Evolutionary conservation across 30 jellyfish, hydroid and myxozoan species (phyloP).

Genomic region (Aurelia sp.): DNA sequence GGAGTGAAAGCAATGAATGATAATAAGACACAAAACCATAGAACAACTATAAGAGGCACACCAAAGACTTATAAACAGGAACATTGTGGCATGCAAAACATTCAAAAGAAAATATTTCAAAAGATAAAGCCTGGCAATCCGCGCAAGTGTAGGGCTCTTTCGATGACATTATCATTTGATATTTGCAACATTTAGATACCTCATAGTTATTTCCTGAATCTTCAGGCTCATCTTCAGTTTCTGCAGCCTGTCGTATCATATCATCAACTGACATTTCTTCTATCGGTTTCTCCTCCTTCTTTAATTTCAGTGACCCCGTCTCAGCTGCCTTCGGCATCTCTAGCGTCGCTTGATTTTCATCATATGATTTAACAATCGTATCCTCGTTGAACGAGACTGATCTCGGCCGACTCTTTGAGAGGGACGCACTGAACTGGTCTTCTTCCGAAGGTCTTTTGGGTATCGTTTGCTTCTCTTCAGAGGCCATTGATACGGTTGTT

Average conservation of each 20-base stretch:
- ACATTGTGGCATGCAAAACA: too few species aligned
- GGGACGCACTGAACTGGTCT: too few species aligned
- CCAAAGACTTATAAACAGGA: too few species aligned
- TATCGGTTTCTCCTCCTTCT: conserved; percentile 1
- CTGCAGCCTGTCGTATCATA: conserved; percentile 22
- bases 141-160: too few species aligned
- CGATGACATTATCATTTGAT: too few species aligned
- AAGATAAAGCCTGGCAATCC: too few species aligned
- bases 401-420: neutral
- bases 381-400: conserved; percentile 69
- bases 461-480: neutral
- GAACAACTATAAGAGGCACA: too few species aligned
- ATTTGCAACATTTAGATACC: neutral
- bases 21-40: too few species aligned
- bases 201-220: conserved; percentile 60
- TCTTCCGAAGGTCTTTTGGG: neutral
- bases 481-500: neutral
- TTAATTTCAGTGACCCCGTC: neutral
- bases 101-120: too few species aligned
- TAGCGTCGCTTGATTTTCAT: conserved; percentile 6
- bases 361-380: conserved; percentile 11
- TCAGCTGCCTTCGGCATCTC: neutral
- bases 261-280: conserved; percentile 33
- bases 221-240: conserved; percentile 35
- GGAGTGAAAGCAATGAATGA: too few species aligned